Evolutionary conservation across 2,797 vertebrate species (phyloP).

Genomic region (Hoplostethus mediterraneus): DNA sequence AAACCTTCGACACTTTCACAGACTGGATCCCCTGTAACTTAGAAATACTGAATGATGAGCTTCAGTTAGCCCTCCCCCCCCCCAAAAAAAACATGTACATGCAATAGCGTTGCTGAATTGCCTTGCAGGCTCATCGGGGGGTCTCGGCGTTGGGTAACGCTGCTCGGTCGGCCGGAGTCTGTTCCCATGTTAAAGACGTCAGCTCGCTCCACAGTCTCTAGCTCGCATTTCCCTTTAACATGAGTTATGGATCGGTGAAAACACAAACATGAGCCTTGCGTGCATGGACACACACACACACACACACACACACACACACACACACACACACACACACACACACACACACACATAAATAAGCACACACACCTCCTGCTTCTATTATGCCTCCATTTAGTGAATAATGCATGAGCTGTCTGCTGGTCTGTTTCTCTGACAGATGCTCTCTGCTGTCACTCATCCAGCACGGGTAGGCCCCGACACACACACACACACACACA

Average conservation of each 20-base stretch:
- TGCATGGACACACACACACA: not conserved
- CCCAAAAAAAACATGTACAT: too few species aligned
- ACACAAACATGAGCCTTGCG: not conserved
- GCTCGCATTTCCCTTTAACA: conserved; percentile 57
- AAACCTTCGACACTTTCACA: too few species aligned
- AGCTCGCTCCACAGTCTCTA: conserved; percentile 12
- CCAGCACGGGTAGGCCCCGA: conserved; percentile 30
- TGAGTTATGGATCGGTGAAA: conserved; percentile 33
- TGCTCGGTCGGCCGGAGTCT: not conserved
- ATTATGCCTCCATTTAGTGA: conserved; percentile 68
- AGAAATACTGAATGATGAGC: too few species aligned
- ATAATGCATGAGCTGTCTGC: conserved; percentile 79
- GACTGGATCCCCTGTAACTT: too few species aligned
- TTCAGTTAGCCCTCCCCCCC: too few species aligned
- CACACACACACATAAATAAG: conserved; percentile 9
- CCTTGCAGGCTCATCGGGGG: too few species aligned
- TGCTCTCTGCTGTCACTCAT: conserved; percentile 79
- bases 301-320: conserved; percentile 7
- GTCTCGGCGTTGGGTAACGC: too few species aligned
- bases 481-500: conserved; percentile 12
- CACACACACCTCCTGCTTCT: conserved; percentile 32
- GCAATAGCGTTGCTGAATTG: too few species aligned
- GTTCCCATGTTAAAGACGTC: conserved; percentile 24
- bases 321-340: conserved; percentile 11
- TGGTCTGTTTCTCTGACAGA: conserved; percentile 71